Evolutionary conservation across 2,888 invertebrate species (phyloP).

Genomic region (Brachyopa scutellaris): DNA sequence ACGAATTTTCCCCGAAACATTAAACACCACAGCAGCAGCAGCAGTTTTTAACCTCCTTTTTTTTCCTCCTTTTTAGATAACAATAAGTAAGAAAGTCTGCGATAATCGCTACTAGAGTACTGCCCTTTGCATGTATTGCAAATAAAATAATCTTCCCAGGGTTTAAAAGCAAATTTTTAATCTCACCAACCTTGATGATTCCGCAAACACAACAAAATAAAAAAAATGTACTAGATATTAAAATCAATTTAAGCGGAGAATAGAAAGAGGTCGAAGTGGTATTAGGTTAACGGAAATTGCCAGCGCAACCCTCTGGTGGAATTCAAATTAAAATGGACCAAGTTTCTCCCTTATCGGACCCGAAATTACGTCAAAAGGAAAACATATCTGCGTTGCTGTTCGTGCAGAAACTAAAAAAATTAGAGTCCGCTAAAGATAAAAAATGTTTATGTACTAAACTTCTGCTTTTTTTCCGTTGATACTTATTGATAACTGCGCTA

Average conservation of each 20-base stretch:
- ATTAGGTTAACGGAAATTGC: constrained; percentile 29
- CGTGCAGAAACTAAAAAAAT: constrained; percentile 15
- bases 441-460: not conserved
- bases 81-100: constrained; percentile 10
- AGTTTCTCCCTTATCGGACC: constrained; percentile 32
- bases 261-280: constrained; percentile 29
- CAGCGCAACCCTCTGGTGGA: constrained; percentile 27
- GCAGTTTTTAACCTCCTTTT: too few species aligned
- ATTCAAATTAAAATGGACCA: constrained; percentile 49
- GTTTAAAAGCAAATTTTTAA: constrained; percentile 44
- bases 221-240: constrained; percentile 4
- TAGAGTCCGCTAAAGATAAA: not conserved
- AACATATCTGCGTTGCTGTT: constrained; percentile 5
- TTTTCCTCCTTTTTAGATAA: too few species aligned
- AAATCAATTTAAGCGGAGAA: constrained; percentile 51
- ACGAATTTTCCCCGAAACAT: too few species aligned
- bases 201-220: constrained; percentile 13
- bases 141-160: constrained; percentile 40
- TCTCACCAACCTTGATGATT: constrained; percentile 24
- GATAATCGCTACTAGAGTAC: constrained; percentile 34
- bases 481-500: constrained; percentile 16
- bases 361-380: constrained; percentile 41
- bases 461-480: not conserved
- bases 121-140: not conserved
- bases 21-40: too few species aligned